Evolutionary conservation across 2,797 vertebrate genomes (phyloP), one percentile per base, ranked within the genome.

Genomic region (Spea hammondii): DNA sequence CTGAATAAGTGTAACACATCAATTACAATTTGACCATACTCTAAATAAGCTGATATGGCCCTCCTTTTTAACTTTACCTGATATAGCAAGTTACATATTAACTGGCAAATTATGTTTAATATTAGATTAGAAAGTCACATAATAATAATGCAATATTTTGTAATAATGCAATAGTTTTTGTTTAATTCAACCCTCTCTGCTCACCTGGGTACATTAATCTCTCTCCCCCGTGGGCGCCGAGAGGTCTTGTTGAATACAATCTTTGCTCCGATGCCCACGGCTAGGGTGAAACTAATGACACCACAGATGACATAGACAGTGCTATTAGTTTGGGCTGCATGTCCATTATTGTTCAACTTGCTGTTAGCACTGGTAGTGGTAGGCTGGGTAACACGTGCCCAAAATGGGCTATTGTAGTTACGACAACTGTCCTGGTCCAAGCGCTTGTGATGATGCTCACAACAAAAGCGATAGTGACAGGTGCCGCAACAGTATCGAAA

Each of bases 401-500:
- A 97, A 84, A 92, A 91, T 3, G 96, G 96, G 6, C 93, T 95
- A 84, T 92, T 86, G 71, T 94, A 95, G 89, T 97, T 96, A 72
- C 89, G 92, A 84, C 96, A 98, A 84, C 67, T 87, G 7, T 93
- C 90, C 88, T 98, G 96, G 10, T 96, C 93, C 84, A 98, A 91
- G 13, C 94, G 93, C 68, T 92, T 92, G 72, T 82, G 88, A 1
- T 91, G 91, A 10, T 96, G 94, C 13, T 94, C 94, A 78, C 96
- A 98, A 93, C 96, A 98, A 91, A 98, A 98, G 73, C 96, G 95
- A 82, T 95, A 96, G 82, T 96, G 94, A 85, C 96, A 98, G 1
- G 94, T 97, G 48, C 96, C 96, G 11, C 96, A 98, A 87, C 96
- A 98, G 88, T 89, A 95, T 82, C 95, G 87, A 88, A 92, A 98